Evolutionary conservation across 1,140 invertebrate species (phyloP).

Genomic region (Psilanteris sp.): DNA sequence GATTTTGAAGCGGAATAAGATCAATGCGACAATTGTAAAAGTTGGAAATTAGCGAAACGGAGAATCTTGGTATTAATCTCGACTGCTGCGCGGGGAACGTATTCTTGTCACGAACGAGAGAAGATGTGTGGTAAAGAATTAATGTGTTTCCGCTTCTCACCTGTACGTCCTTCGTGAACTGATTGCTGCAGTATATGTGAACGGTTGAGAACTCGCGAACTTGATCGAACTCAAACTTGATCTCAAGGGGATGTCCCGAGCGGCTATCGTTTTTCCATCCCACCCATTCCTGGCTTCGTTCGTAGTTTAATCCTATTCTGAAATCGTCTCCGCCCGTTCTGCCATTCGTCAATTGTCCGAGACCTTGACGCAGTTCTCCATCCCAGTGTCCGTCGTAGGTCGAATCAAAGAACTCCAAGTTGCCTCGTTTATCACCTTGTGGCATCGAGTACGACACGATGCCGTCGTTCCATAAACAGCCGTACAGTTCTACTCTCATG

Average conservation of each 20-base stretch:
- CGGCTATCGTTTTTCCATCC: slow-evolving; percentile 93
- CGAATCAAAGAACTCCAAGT: too few relatives aligned
- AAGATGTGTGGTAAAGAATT: slow-evolving; percentile 30
- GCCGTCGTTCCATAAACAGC: slow-evolving; percentile 85
- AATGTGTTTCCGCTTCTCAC: slow-evolving; percentile 75
- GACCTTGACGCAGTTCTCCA: too few relatives aligned
- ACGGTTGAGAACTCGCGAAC: slow-evolving; percentile 92
- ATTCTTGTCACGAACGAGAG: slow-evolving; percentile 50
- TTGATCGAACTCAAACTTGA: slow-evolving; percentile 93
- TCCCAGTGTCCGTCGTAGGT: too few relatives aligned
- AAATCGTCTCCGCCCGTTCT: slow-evolving; percentile 91
- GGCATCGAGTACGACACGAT: slow-evolving; percentile 79
- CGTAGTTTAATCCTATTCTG: slow-evolving; percentile 83
- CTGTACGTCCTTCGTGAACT: slow-evolving; percentile 90
- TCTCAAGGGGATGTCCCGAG: slow-evolving; percentile 84
- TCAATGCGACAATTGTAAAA: slow-evolving; percentile 39
- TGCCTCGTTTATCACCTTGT: slow-evolving; percentile 89
- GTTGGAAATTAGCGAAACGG: slow-evolving; percentile 33
- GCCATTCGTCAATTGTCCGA: too few relatives aligned
- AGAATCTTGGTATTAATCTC: slow-evolving; percentile 42
- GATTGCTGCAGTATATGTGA: slow-evolving; percentile 90
- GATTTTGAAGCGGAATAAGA: too few relatives aligned
- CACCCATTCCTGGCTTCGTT: slow-evolving; percentile 89
- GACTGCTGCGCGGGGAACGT: slow-evolving; percentile 17
- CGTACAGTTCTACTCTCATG: slow-evolving; percentile 91